Percentiles rank a stretch among this genome's conserved stretches.
phyloP scores from a whole-genome alignment of 64 coral and sea anemone genomes.

The Hydrozoanthus tunicans region DNA sequence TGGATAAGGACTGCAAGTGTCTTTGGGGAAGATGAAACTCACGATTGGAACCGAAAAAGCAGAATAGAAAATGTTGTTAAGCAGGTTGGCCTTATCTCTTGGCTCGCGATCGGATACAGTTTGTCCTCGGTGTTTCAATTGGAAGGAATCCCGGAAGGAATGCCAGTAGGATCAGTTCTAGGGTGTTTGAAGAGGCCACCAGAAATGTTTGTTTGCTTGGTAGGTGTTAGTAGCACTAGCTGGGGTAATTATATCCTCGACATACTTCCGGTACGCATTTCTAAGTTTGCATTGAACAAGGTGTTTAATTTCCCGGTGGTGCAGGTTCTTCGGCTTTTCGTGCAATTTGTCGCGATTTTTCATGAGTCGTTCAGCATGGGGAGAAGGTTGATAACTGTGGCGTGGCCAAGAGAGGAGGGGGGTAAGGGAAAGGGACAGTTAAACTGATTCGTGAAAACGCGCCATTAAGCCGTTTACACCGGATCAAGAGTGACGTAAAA shows the following conservation, averaged over 20 bases:
- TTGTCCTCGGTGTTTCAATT: no score
- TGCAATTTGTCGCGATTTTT: no score
- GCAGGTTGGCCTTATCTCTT: conserved; percentile 26
- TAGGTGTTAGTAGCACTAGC: neutral
- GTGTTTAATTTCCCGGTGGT: neutral
- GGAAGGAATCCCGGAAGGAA: neutral
- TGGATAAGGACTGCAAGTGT: no score
- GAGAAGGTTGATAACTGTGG: no score
- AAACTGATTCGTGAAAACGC: no score
- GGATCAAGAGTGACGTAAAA: no score
- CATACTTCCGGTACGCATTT: conserved; percentile 46
- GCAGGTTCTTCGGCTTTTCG: no score
- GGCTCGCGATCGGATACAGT: neutral
- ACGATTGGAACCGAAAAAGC: neutral
- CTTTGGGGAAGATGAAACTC: neutral
- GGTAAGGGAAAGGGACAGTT: no score
- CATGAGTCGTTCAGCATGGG: no score
- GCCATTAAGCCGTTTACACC: no score
- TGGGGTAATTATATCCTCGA: conserved; percentile 58
- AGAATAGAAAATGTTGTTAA: conserved; percentile 3
- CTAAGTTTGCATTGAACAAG: conserved; percentile 13
- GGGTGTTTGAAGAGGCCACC: conserved; percentile 21
- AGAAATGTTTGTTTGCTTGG: conserved; percentile 25
- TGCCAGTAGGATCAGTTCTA: conserved; percentile 17
- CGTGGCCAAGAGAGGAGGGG: no score